Percentiles rank a stretch among this genome's conserved stretches.
phyloP scores from a whole-genome alignment of 2,888 invertebrate species.

The Eurytoma californica region DNA sequence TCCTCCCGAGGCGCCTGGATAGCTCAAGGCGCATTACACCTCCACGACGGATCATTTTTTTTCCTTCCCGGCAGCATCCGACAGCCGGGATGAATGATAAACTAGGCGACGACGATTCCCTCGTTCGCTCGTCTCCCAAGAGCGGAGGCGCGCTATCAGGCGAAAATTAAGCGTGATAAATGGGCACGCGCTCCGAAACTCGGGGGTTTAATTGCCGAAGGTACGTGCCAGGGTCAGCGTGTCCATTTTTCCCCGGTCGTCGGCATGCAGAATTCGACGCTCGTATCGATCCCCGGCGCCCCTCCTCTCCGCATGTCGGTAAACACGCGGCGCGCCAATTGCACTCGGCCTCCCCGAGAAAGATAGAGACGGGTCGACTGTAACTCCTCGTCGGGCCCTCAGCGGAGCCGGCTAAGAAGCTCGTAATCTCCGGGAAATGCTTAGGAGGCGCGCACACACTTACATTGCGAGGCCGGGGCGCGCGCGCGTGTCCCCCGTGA shows the following conservation, averaged over 20 bases:
- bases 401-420: background rate
- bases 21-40: no score
- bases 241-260: no score
- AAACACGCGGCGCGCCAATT: background rate
- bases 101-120: no score
- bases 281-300: background rate
- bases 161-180: constrained; percentile 19
- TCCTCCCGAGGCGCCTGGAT: no score
- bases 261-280: no score
- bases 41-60: no score
- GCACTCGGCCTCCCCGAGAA: background rate
- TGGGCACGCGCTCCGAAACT: background rate
- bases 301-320: background rate
- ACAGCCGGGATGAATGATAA: no score
- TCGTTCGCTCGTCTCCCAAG: no score
- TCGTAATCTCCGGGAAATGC: background rate
- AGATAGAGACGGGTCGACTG: background rate
- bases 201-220: constrained; percentile 14
- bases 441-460: background rate
- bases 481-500: background rate
- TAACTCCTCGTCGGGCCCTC: background rate
- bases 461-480: background rate
- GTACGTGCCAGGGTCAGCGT: no score
- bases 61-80: no score
- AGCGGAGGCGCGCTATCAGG: background rate